Evolutionary conservation across 1,140 invertebrate species (phyloP), one percentile per base, ranked within the genome.

Genomic region (Neodiprion lecontei): DNA sequence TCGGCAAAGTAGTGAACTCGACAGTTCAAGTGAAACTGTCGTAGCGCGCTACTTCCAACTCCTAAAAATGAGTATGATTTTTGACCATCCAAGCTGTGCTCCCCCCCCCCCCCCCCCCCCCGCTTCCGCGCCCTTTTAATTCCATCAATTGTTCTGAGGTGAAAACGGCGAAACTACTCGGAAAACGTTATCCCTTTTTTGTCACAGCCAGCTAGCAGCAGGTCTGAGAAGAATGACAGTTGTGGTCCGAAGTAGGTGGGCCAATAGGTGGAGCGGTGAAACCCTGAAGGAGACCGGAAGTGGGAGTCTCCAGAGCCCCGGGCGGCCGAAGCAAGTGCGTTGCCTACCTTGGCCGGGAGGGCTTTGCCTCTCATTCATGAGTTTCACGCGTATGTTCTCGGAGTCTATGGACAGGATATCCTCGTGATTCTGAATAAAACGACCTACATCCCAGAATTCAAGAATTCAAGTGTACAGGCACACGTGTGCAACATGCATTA

Each of bases 351-450:
- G 72, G 76, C 53, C 11, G 50, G 72, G 79, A 80, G 80, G 79
- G 79, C 79, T 76, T 77, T 72, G 70, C 73, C 73, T 69, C 77
- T 83, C 81, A 82, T 83, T 83, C 80, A 83, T 78, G 73, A 80
- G 78, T 48, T 67, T 74, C 53, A 72, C 48, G 72, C 47, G 47
- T 61, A 61, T 61, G 53, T 61, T 61, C 53, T 70, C 74, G 75
- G 77, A 65, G 77, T 84, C 80, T 82, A 85, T 80, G 80, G 78
- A 73, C 85, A 86, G 85, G 85, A 86, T 85, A 84, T 86, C 81
- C 85, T 78, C 78, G 40, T 61, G 71, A 76, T 73, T 76, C 76
- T 75, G 82, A 78, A 85, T 85, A 83, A 80, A 76, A 78, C 79
- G 83, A 84, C 82, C 85, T 80, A 86, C 75, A 83, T 86, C 76